Evolutionary conservation across 2,888 invertebrate species (phyloP), one percentile per base, ranked within the genome.

Genomic region (Drosophila picticornis): DNA sequence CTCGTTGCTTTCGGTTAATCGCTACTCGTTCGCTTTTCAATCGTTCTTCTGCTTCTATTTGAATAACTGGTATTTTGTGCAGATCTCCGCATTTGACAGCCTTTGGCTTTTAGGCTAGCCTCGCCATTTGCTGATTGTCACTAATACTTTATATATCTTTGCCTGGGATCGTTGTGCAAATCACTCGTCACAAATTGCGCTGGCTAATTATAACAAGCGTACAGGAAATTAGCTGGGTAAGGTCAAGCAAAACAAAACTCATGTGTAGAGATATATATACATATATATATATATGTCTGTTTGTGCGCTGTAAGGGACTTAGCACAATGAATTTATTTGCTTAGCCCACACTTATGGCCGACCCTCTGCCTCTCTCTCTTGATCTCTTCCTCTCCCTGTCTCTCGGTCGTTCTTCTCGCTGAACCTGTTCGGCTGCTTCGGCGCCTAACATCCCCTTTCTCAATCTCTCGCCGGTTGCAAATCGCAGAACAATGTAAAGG

Each of bases 371-470:
- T 40, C 43, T 16, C n/a, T 25, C 22, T 27, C n/a, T 22, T 13
- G 51, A 48, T 40, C 19, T 7, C n/a, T 25, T n/a, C n/a, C 48
- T 29, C 56, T 57, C 53, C 38, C 11, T 48, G 31, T 19, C 43
- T 46, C 36, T 59, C 48, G 13, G 19, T 48, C 46, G 7, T 32
- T 46, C 52, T 16, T 13, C 63, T 66, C 69, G 63, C 55, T 59
- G 25, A 67, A 75, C 66, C 70, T 73, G 79, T 70, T 62, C 60
- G 40, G 29, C 27, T 50, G 34, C 40, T 52, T 72, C 65, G 80
- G 80, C 80, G 80, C 80, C 73, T 78, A 72, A 51, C 34, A 64
- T 61, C 4, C 55, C 36, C 2, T 36, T 36, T 36, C 13, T 13
- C 34, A 13, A 25, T 31, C 16, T 53, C 13, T 56, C 34, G 43